Conservation (phyloP, 2,113 vertebrate species). For the Canis aureus region DNA sequence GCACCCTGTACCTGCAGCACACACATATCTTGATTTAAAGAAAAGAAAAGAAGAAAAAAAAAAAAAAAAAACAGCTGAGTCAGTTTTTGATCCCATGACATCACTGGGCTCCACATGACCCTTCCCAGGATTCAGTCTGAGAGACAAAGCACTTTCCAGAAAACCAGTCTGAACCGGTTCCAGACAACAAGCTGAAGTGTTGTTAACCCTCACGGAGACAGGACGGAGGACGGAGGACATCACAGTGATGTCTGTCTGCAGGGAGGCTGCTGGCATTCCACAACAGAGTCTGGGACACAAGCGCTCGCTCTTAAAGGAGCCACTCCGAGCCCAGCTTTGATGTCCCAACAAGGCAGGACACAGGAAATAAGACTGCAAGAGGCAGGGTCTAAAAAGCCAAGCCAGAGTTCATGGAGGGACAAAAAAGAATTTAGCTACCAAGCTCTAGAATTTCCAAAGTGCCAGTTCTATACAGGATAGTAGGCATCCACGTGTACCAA, state of each 20-base stretch:
- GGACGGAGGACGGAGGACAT: slow-evolving; percentile 77
- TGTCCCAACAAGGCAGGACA: background rate
- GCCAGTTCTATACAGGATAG: background rate
- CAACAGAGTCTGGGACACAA: slow-evolving; percentile 78
- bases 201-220: slow-evolving; percentile 91
- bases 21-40: slow-evolving; percentile 70
- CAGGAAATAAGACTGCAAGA: background rate
- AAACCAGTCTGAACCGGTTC: slow-evolving; percentile 95
- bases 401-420: background rate
- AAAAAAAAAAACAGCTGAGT: slow-evolving; percentile 88
- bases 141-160: slow-evolving; percentile 93
- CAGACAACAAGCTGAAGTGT: slow-evolving; percentile 89
- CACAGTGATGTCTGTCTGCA: slow-evolving; percentile 51
- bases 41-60: slow-evolving; percentile 75
- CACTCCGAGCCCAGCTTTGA: background rate
- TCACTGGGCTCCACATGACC: slow-evolving; percentile 93
- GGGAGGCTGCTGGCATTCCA: slow-evolving; percentile 85
- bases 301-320: slow-evolving; percentile 79
- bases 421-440: background rate
- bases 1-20: slow-evolving; percentile 79
- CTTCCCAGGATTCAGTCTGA: slow-evolving; percentile 93
- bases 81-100: slow-evolving; percentile 92
- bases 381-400: background rate
- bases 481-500: background rate
- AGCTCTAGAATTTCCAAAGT: background rate